Evolutionary conservation across 1,140 invertebrate species (phyloP), one percentile per base, ranked within the genome.

Genomic region (Brachionus calyciflorus): DNA sequence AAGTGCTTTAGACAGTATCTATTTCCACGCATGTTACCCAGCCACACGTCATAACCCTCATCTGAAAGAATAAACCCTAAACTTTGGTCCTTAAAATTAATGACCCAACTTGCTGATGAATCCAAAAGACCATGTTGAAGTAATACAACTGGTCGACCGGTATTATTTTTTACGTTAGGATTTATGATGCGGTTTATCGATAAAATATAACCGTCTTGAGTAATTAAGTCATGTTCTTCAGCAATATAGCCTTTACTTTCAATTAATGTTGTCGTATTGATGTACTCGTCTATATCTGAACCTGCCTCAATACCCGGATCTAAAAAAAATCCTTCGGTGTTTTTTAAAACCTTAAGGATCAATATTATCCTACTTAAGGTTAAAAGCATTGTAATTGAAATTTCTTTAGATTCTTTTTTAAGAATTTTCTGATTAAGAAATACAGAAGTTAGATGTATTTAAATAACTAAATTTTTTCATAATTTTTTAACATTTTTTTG

Each of bases 31-130:
- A 85, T 87, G 84, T 91, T 91, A 9, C 88, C 88, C 70, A 89
- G 37, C 89, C 89, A 90, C 14, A 93, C 88, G 82, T 93, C 91
- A 78, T 89, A 91, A 2, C 91, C 90, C 1, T 86, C 87, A 80
- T 93, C 90, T 5, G 69, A 44, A 10, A 75, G 19, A 33, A 75
- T 53, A 57, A 75, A 75, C 1, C 69, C 48, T 1, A 75, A 19
- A 30, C 69, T 75, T 53, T 75, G 69, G 17, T 53, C 19, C n/a
- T 46, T 46, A 53, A 53, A 75, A 53, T 75, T 75, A 17, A 75
- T 51, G 5, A 53, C 69, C 48, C 48, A 75, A 37, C 46, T 9
- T 10, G 28, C 21, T 17, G 48, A 49, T 17, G 69, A 19, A 57
- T 75, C 69, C 9, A 75, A 28, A n/a, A 75, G 28, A 14, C 69